A percentile compares a stretch with the other conserved stretches of the same genome.
Evolutionary conservation across 35 echinoderm and acorn worm genomes (phyloP).

Genomic region (Amphiura filiformis): DNA sequence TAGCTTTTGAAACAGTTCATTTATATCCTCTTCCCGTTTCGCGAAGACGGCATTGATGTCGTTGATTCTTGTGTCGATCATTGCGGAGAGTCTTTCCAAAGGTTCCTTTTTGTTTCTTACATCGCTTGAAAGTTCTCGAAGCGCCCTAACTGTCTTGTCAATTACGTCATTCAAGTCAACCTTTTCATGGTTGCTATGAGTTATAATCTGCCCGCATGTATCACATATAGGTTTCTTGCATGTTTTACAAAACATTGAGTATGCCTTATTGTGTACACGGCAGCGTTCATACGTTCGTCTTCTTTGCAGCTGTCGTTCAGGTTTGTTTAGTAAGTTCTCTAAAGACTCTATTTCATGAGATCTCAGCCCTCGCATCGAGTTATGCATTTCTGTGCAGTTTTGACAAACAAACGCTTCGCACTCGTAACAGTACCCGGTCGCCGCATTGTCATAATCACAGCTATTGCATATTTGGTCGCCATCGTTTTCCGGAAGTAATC

Average conservation of each 20-base stretch:
- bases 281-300: neutral
- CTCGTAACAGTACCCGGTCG: conserved; percentile 38
- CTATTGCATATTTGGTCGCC: conserved; percentile 10
- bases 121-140: conserved; percentile 25
- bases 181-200: conserved; percentile 22
- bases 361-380: conserved; percentile 11
- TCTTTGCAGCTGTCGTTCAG: neutral
- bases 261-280: conserved; percentile 32
- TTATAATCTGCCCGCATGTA: conserved; percentile 20
- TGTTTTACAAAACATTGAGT: conserved; percentile 34
- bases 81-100: conserved; percentile 30
- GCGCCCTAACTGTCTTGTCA: conserved; percentile 11
- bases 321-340: neutral
- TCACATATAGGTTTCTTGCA: conserved; percentile 48
- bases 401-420: conserved; percentile 34
- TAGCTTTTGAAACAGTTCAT: conserved; percentile 16
- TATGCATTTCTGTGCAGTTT: conserved; percentile 36
- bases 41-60: conserved; percentile 29
- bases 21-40: conserved; percentile 12
- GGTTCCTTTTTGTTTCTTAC: conserved; percentile 13
- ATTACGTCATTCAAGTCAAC: conserved; percentile 27
- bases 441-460: conserved; percentile 29
- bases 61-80: conserved; percentile 15
- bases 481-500: neutral
- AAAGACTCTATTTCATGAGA: conserved; percentile 17